Conservation (phyloP, 2,797 vertebrate species). For the Schizopygopsis malacanthus region DNA sequence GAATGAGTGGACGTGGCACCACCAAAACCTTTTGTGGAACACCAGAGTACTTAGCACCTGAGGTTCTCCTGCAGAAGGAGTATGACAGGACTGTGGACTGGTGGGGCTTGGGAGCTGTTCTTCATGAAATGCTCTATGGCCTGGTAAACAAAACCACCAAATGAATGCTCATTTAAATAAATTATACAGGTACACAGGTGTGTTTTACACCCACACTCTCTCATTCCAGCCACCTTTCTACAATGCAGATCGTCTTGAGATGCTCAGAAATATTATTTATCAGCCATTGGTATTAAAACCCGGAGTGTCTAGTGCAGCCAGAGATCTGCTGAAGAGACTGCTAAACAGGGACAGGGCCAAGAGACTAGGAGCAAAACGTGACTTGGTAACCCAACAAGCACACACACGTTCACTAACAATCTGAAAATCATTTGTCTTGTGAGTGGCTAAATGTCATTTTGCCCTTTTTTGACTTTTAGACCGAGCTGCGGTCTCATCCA, state of each 20-base stretch:
- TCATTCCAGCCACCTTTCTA: constrained; percentile 81
- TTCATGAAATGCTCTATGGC: constrained; percentile 83
- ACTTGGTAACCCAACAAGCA: constrained; percentile 72
- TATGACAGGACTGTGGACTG: constrained; percentile 81
- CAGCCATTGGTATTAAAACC: constrained; percentile 72
- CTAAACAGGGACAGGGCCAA: constrained; percentile 74
- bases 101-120: constrained; percentile 81
- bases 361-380: constrained; percentile 72
- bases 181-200: background rate
- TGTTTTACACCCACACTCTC: constrained; percentile 22
- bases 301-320: constrained; percentile 68
- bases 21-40: constrained; percentile 96
- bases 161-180: background rate
- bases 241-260: constrained; percentile 73
- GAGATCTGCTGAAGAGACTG: constrained; percentile 73
- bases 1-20: constrained; percentile 83
- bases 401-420: background rate
- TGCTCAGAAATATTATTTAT: constrained; percentile 81
- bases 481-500: constrained; percentile 76
- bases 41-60: constrained; percentile 86
- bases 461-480: constrained; percentile 64
- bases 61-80: constrained; percentile 76
- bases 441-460: constrained; percentile 16
- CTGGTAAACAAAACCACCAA: constrained; percentile 67
- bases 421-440: constrained; percentile 6